Evolutionary conservation across 2,797 vertebrate species (phyloP).

Genomic region (Syndactyla subalaris): DNA sequence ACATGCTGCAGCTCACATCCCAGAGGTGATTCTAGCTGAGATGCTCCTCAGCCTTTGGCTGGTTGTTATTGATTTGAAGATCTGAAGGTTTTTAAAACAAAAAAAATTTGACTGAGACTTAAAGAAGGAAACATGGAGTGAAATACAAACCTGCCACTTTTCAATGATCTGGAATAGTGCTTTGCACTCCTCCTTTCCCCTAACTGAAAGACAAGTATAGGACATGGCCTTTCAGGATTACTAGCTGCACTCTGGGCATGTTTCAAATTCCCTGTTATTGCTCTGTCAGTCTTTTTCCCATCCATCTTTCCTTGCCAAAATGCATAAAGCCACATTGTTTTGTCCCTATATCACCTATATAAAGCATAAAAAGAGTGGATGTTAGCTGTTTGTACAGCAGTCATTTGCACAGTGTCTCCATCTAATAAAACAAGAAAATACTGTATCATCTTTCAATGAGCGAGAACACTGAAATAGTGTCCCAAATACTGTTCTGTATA

Average conservation of each 20-base stretch:
- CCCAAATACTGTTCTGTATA: not conserved
- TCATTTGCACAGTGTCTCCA: not conserved
- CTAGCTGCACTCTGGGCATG: not conserved
- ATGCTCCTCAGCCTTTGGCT: not conserved
- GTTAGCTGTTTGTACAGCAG: not conserved
- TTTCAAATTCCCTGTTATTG: slow-evolving; percentile 50
- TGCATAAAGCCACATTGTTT: not conserved
- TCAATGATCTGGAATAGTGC: not conserved
- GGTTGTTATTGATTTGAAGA: not conserved
- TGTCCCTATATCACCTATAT: not conserved
- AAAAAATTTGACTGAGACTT: not conserved
- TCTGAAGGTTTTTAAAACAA: not conserved
- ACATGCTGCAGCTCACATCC: not conserved
- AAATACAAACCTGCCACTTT: not conserved
- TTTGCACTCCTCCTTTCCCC: not conserved
- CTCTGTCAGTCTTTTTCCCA: slow-evolving; percentile 33
- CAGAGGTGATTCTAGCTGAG: not conserved
- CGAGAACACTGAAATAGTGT: not conserved
- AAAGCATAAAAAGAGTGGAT: not conserved
- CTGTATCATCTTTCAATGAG: not conserved
- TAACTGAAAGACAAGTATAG: not conserved
- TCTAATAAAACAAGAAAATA: not conserved
- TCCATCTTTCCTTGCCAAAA: slow-evolving; percentile 4
- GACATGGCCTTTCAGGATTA: not conserved
- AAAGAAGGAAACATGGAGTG: not conserved